phyloP scores from a whole-genome alignment of 2,113 vertebrate genomes.

The Alethe diademata region DNA sequence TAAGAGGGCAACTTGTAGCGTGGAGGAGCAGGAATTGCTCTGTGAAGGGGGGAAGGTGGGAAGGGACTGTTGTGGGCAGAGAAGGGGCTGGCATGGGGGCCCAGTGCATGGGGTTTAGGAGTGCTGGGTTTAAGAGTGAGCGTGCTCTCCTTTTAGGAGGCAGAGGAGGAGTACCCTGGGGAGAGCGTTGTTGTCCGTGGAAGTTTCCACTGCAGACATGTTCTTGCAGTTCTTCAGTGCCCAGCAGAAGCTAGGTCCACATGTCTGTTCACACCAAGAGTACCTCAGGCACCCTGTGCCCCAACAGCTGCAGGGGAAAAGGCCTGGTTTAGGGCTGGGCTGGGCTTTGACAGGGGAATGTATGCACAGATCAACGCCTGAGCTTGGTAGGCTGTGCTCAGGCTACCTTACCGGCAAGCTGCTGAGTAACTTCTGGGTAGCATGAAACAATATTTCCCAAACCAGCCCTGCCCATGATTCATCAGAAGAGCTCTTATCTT shows the following conservation, averaged over 20 bases:
- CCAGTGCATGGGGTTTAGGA: neutral
- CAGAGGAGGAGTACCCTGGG: neutral
- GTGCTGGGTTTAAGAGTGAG: neutral
- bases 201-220: accelerated
- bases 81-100: no score
- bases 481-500: constrained; percentile 6
- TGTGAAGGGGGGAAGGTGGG: neutral
- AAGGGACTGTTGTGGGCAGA: neutral
- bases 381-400: accelerated
- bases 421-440: constrained; percentile 28
- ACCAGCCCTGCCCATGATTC: constrained; percentile 2
- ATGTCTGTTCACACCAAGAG: neutral
- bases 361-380: neutral
- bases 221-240: neutral
- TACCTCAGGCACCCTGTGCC: neutral
- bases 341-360: neutral
- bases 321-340: neutral
- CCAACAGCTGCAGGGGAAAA: neutral
- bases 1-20: neutral
- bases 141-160: neutral
- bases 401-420: neutral
- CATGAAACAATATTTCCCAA: neutral
- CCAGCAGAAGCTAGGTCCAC: neutral
- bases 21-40: neutral
- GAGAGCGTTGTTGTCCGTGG: accelerated